A percentile compares a stretch with the other conserved stretches of the same genome.
These are phyloP conservation scores for Zosterops hypoxanthus DNA, from an alignment of 2,113 vertebrate genomes.

Conservation along the genomic window DNA sequence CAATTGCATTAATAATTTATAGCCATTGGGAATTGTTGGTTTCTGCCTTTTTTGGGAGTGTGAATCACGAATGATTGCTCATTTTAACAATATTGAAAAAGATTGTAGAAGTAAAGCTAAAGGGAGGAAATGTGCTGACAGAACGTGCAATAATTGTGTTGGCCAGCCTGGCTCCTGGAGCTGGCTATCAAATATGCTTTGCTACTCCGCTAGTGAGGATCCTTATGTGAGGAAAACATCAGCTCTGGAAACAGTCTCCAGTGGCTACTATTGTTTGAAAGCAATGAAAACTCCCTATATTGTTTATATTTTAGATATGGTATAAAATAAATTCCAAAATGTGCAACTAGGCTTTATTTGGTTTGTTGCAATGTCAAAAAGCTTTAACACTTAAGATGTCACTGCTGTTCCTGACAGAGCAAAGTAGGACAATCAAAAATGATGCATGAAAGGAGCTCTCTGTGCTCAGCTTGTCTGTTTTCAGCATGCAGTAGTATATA, in stretches of 20 bases:
- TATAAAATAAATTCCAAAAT: conserved; percentile 20
- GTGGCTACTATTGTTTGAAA: neutral
- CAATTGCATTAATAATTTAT: conserved; percentile 69
- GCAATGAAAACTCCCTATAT: neutral
- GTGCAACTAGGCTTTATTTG: neutral
- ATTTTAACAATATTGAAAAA: conserved; percentile 58
- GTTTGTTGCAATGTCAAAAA: conserved; percentile 24
- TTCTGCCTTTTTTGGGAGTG: conserved; percentile 41
- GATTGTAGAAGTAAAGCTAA: conserved; percentile 38
- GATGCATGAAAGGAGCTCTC: conserved; percentile 9
- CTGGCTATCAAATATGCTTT: conserved; percentile 24
- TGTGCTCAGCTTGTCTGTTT: neutral
- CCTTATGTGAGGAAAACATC: neutral
- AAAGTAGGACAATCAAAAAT: conserved; percentile 57
- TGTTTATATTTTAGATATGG: neutral
- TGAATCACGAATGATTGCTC: conserved; percentile 66
- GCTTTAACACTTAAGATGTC: neutral
- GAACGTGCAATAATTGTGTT: conserved; percentile 57
- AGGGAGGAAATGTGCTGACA: conserved; percentile 45
- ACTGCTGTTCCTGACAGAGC: conserved; percentile 1
- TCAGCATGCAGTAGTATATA: neutral
- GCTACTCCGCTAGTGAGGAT: neutral
- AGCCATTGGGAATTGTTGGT: conserved; percentile 59
- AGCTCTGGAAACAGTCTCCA: neutral
- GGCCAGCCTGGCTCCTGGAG: conserved; percentile 46